phyloP scores from a whole-genome alignment of 2,113 vertebrate genomes.

The Chloropsis cyanopogon region DNA sequence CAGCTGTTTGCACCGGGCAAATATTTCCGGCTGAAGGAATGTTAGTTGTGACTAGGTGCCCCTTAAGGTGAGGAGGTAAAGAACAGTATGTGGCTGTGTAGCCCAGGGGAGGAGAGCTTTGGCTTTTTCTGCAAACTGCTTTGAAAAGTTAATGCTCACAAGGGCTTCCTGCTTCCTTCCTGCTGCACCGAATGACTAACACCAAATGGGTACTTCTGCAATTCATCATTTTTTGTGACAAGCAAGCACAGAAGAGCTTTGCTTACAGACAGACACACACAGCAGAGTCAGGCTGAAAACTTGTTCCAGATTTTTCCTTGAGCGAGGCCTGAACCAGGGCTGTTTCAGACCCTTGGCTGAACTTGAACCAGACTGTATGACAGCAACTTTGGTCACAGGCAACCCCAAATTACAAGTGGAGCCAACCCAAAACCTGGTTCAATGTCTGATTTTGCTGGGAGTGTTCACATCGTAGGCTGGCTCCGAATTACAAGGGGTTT shows the following conservation, averaged over 20 bases:
- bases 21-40: conserved; percentile 44
- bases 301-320: not conserved
- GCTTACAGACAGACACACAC: not conserved
- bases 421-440: not conserved
- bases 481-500: not conserved
- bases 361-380: not conserved
- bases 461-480: not conserved
- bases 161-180: conserved; percentile 59
- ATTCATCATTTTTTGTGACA: conserved; percentile 36
- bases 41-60: conserved; percentile 4
- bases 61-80: not conserved
- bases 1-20: conserved; percentile 58
- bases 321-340: not conserved
- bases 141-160: conserved; percentile 44
- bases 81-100: not conserved
- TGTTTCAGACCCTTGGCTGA: not conserved
- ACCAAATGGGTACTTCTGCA: conserved; percentile 55
- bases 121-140: conserved; percentile 20
- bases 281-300: not conserved
- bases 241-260: not conserved
- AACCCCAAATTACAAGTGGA: not conserved
- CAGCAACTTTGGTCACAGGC: not conserved
- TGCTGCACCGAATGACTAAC: conserved; percentile 26
- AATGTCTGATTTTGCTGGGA: not conserved
- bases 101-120: not conserved